Conservation (phyloP, 2,888 invertebrate genomes). For the Cynaeus angustus region DNA sequence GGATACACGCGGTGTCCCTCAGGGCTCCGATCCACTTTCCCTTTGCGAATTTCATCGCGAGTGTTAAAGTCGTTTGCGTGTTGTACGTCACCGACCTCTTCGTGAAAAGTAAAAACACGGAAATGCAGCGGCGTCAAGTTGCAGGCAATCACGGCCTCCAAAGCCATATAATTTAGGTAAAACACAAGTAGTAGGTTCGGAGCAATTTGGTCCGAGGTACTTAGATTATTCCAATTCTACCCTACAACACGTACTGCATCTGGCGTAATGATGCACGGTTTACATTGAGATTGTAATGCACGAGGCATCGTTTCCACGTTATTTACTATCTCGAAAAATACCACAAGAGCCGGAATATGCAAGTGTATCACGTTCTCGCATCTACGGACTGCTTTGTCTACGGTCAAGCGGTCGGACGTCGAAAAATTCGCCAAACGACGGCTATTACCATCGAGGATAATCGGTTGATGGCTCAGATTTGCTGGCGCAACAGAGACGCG, state of each 20-base stretch:
- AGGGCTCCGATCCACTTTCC: background rate
- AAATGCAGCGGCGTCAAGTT: slow-evolving; percentile 49
- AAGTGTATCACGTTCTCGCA: slow-evolving; percentile 41
- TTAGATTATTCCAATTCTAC: slow-evolving; percentile 39
- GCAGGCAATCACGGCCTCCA: slow-evolving; percentile 47
- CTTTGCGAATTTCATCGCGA: background rate
- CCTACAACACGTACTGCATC: slow-evolving; percentile 47
- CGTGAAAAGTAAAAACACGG: slow-evolving; percentile 41
- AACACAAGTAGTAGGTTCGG: slow-evolving; percentile 43
- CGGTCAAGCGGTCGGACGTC: slow-evolving; percentile 10
- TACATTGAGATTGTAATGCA: slow-evolving; percentile 54
- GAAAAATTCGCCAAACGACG: background rate
- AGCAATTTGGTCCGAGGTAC: slow-evolving; percentile 29
- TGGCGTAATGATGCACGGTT: slow-evolving; percentile 51
- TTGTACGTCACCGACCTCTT: slow-evolving; percentile 11
- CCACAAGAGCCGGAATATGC: slow-evolving; percentile 49
- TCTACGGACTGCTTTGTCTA: slow-evolving; percentile 24
- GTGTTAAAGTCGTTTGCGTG: no score
- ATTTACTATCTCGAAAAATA: slow-evolving; percentile 51
- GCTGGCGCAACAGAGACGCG: no score
- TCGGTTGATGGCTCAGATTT: no score
- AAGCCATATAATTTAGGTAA: slow-evolving; percentile 45
- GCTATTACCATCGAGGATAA: background rate
- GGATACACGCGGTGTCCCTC: slow-evolving; percentile 15
- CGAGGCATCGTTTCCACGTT: slow-evolving; percentile 52